Evolutionary conservation across 2,888 invertebrate genomes (phyloP).

Genomic region (Pyrrhia umbra): DNA sequence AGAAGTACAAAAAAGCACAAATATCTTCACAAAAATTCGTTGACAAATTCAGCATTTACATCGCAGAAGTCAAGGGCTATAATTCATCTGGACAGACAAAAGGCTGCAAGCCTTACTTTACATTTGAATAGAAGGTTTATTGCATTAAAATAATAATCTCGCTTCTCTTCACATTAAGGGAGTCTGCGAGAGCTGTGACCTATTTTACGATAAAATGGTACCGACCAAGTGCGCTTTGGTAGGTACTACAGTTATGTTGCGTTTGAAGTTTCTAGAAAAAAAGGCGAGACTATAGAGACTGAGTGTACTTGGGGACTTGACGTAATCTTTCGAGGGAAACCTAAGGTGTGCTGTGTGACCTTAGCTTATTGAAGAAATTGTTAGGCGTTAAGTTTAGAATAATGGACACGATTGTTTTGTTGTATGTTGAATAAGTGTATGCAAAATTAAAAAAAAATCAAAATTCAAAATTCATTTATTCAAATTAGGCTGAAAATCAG

Average conservation of each 20-base stretch:
- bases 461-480: too few species aligned
- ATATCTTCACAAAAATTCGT: slow-evolving; percentile 12
- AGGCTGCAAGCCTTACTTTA: slow-evolving; percentile 70
- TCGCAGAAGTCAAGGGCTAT: slow-evolving; percentile 58
- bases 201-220: slow-evolving; percentile 54
- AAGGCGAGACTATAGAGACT: slow-evolving; percentile 24
- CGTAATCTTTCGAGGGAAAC: slow-evolving; percentile 29
- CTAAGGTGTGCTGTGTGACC: background rate
- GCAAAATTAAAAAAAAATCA: too few species aligned
- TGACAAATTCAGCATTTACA: slow-evolving; percentile 29
- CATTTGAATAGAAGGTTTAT: slow-evolving; percentile 75
- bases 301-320: slow-evolving; percentile 32
- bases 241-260: slow-evolving; percentile 39
- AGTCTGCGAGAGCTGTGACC: slow-evolving; percentile 47
- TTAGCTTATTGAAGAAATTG: background rate
- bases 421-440: too few species aligned
- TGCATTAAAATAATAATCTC: slow-evolving; percentile 77
- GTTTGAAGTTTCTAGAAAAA: slow-evolving; percentile 51
- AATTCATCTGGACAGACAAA: slow-evolving; percentile 69
- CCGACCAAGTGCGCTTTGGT: slow-evolving; percentile 46
- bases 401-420: background rate
- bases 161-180: slow-evolving; percentile 50
- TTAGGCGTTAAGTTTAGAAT: background rate
- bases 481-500: too few species aligned
- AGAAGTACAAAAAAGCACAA: background rate